Percentiles rank a stretch among this genome's conserved stretches.
phyloP scores from a whole-genome alignment of 2,888 invertebrate species.

The Cabera pusaria region DNA sequence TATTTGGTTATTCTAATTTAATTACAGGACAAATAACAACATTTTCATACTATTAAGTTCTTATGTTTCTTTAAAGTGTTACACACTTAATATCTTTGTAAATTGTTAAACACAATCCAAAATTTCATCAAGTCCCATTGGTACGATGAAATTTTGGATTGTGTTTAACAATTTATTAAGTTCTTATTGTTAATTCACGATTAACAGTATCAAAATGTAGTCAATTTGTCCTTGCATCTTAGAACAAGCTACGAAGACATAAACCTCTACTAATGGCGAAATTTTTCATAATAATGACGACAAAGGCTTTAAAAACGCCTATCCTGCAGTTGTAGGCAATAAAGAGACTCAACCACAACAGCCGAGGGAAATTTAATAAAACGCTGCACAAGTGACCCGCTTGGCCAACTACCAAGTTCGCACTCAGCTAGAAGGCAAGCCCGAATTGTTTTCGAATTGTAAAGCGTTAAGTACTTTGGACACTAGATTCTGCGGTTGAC shows the following conservation, averaged over 20 bases:
- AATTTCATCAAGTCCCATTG: no score
- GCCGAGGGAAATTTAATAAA: slow-evolving; percentile 32
- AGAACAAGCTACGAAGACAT: slow-evolving; percentile 4
- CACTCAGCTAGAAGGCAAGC: slow-evolving; percentile 12
- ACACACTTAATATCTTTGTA: no score
- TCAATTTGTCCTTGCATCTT: no score
- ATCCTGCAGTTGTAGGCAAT: slow-evolving; percentile 27
- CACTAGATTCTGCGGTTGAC: slow-evolving; percentile 25
- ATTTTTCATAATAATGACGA: slow-evolving; percentile 18
- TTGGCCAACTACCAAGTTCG: slow-evolving; percentile 32
- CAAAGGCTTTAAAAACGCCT: slow-evolving; percentile 19
- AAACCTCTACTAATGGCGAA: slow-evolving; percentile 5
- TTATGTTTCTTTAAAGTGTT: no score
- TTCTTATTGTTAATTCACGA: no score
- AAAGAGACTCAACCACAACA: slow-evolving; percentile 26
- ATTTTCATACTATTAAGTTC: no score
- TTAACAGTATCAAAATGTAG: no score
- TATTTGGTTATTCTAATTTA: no score
- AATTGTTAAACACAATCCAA: no score
- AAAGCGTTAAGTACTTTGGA: slow-evolving; percentile 28
- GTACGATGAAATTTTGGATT: no score
- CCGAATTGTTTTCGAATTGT: slow-evolving; percentile 30
- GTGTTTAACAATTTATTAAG: no score
- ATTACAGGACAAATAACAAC: no score
- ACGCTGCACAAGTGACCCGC: slow-evolving; percentile 25